phyloP scores from a whole-genome alignment of 2,113 vertebrate species.

The Pardalotus punctatus region DNA sequence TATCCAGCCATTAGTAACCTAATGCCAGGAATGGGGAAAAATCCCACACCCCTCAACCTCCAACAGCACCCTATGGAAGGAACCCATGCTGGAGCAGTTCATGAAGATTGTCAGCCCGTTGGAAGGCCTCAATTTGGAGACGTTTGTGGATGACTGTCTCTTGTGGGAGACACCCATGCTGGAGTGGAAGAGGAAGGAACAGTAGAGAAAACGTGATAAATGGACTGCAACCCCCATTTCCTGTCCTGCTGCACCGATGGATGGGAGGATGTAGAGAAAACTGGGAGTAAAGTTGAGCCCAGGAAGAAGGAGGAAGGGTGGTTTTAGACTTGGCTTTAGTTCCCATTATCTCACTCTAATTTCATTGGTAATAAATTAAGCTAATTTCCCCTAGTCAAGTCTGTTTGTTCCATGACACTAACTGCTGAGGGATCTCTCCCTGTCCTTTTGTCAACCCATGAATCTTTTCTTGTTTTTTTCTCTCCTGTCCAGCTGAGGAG shows the following conservation, averaged over 20 bases:
- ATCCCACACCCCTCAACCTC: too few species aligned
- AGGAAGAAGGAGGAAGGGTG: accelerated
- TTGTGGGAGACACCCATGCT: not conserved
- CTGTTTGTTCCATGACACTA: not conserved
- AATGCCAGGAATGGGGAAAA: too few species aligned
- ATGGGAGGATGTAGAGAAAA: not conserved
- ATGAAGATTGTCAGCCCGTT: accelerated
- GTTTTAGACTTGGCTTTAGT: not conserved
- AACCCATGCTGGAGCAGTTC: not conserved
- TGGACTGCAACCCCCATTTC: not conserved
- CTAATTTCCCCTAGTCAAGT: not conserved
- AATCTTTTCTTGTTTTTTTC: not conserved
- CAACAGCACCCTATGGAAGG: not conserved
- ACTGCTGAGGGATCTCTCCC: not conserved
- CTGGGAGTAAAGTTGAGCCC: not conserved
- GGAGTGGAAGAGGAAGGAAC: not conserved
- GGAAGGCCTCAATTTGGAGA: not conserved
- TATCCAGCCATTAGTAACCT: too few species aligned
- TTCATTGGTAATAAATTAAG: not conserved
- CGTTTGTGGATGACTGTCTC: not conserved
- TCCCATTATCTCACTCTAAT: not conserved
- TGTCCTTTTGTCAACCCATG: not conserved
- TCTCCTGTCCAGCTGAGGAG: not conserved
- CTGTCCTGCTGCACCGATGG: accelerated
- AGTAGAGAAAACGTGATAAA: not conserved